Evolutionary conservation across 2,113 vertebrate species (phyloP), one percentile per base, ranked within the genome.

Genomic region (Tetrax tetrax): DNA sequence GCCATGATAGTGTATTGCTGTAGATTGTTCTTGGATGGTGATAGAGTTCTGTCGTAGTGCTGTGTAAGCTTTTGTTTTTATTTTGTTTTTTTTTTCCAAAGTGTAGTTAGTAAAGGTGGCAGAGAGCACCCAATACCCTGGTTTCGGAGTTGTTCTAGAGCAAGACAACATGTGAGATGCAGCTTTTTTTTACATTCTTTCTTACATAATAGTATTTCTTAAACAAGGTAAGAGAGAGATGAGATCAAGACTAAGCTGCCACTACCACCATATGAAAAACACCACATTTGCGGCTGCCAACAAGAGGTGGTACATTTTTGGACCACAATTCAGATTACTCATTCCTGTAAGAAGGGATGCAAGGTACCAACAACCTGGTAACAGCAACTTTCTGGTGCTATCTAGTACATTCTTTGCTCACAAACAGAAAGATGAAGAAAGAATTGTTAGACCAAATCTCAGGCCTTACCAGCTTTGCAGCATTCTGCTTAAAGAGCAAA

Each of bases 1-100:
- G 7, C 90, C 93, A 95, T 89, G 57, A 72, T 92, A 77, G 50
- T 31, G 45, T 95, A 54, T 65, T 82, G 79, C 85, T 5, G 61
- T 95, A 72, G 93, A 90, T 95, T 56, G 66, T 87, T 95, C 95
- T 96, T 93, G 87, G 83, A 89, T 95, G 83, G 93, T 96, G 92
- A 61, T 97, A 94, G 63, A 90, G 61, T 91, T 94, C 77, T 84
- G 93, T 97, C 37, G 3, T 95, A 93, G 93, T 95, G 77, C 84
- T 93, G 87, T 84, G 91, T 65, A 63, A 89, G 28, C 81, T 53
- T 80, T 91, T 56, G 4, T 14, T 35, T 71, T 65, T 24, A 7
- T 12, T 64, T 57, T 53, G 33, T 6, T 53, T 45, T 51, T 63
- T 33, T 10, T 64, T 50, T 78, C 56, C 53, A 15, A 90, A 89